Base-by-base conservation (phyloP, 2,888 invertebrate genomes). In the Caenorhabditis sp. region DNA sequence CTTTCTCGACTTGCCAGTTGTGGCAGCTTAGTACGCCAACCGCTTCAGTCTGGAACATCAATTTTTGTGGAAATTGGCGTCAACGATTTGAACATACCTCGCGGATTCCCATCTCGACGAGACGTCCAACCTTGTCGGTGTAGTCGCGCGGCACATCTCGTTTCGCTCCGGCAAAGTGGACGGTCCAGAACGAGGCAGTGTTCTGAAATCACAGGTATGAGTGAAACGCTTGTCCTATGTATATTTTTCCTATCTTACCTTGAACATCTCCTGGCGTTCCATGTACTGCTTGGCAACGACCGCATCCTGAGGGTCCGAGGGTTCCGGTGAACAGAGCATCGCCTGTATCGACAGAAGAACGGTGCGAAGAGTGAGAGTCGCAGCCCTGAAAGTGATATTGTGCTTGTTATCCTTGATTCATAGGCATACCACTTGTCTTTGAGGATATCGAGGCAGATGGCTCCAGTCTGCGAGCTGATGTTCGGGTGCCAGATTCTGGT, bases 401-500 rank as follows among this genome's bases (percentile, higher is more conserved):
- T 20, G 11, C 24, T 45, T 27, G 3, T n/a, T 24, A 5, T 15
- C 15, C n/a, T 24, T 27, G 9, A 13, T 30, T 11, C 55, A 8
- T 13, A 2, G 2, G 32, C 52, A 13, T n/a, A 91, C 91, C 92
- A 92, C 79, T 92, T 91, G 81, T 91, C 91, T 92, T 98, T 98
- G 70, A 99, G 92, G 88, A 99, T 99, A 90, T 99, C 99, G 90
- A 99, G 92, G 91, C 99, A 99, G 89, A 99, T 98, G 55, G 96
- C 96, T 43, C 92, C 92, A 0, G 99, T 99, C 17, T 96, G 97
- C 15, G 97, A 97, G 55, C 97, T 97, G 89, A 99, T 96, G 91
- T 99, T 99, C 62, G 99, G 99, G 91, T 99, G 99, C 99, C 99
- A 99, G 90, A 99, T 96, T 91, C 94, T 95, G 78, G 98, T 99